Percentiles rank a stretch among this genome's conserved stretches.
These are phyloP conservation scores for Leptopilina clavipes DNA, from an alignment of 1,140 invertebrate genomes.

Conservation along the genomic window DNA sequence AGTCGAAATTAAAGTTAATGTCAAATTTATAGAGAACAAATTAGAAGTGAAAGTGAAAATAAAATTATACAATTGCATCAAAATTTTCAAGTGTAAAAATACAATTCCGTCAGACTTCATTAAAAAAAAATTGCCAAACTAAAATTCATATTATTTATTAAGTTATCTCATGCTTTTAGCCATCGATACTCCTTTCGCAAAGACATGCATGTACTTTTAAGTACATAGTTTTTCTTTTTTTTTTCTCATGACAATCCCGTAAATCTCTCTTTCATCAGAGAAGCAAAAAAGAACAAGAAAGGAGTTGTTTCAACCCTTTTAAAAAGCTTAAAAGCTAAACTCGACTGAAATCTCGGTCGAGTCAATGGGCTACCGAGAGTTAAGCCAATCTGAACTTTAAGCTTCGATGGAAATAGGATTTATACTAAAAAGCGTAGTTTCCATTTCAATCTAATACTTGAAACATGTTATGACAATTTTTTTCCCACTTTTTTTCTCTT, in stretches of 20 bases:
- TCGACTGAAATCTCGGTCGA: constrained; percentile 22
- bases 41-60: no score
- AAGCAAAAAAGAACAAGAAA: constrained; percentile 9
- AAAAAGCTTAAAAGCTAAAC: constrained; percentile 31
- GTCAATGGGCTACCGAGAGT: constrained; percentile 29
- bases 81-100: no score
- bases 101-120: no score
- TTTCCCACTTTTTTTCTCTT: not conserved
- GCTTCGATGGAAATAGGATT: constrained; percentile 23
- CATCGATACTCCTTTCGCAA: not conserved
- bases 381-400: constrained; percentile 32
- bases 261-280: constrained; percentile 8
- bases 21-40: no score
- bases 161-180: no score
- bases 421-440: constrained; percentile 20
- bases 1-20: no score
- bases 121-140: no score
- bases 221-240: not conserved
- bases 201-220: not conserved
- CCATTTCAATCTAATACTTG: constrained; percentile 13
- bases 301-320: constrained; percentile 31
- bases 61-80: no score
- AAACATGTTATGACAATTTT: not conserved
- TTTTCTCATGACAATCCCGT: not conserved
- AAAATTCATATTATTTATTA: no score